Conservation (phyloP, 2,113 vertebrate genomes). For the Neoarius graeffei region DNA sequence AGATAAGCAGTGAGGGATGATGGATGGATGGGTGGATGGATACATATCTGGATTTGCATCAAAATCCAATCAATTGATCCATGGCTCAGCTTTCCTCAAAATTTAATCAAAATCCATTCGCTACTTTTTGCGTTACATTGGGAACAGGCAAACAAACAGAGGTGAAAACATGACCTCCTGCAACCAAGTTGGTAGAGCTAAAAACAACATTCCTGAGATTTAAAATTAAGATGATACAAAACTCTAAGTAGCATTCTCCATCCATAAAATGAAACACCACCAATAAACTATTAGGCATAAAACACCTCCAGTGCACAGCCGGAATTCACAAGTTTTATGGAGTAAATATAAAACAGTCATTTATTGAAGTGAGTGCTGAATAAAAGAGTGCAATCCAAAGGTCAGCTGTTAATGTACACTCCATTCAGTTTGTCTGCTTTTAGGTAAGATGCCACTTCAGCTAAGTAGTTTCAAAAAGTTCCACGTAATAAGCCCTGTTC, state of each 20-base stretch:
- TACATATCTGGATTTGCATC: too few relatives aligned
- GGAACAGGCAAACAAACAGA: too few relatives aligned
- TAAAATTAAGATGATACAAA: not conserved
- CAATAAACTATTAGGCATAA: not conserved
- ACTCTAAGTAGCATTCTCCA: not conserved
- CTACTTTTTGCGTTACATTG: too few relatives aligned
- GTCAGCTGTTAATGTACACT: constrained; percentile 21
- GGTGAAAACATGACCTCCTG: too few relatives aligned
- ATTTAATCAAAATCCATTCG: too few relatives aligned
- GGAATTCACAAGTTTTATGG: not conserved
- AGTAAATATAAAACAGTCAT: not conserved
- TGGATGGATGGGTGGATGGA: too few relatives aligned
- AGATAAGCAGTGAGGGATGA: too few relatives aligned
- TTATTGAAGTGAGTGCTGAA: not conserved
- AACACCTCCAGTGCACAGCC: not conserved
- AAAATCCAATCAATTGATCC: too few relatives aligned
- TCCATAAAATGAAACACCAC: not conserved
- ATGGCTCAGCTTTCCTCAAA: too few relatives aligned
- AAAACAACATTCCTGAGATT: not conserved
- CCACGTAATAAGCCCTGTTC: not conserved
- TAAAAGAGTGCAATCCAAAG: not conserved
- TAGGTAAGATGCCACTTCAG: not conserved
- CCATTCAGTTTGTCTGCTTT: not conserved
- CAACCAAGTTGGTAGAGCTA: too few relatives aligned
- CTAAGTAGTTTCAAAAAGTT: not conserved